A percentile compares a stretch with the other conserved stretches of the same genome.
Conservation (phyloP, 2,888 invertebrate genomes). For the Pyrrhosoma nymphula region DNA sequence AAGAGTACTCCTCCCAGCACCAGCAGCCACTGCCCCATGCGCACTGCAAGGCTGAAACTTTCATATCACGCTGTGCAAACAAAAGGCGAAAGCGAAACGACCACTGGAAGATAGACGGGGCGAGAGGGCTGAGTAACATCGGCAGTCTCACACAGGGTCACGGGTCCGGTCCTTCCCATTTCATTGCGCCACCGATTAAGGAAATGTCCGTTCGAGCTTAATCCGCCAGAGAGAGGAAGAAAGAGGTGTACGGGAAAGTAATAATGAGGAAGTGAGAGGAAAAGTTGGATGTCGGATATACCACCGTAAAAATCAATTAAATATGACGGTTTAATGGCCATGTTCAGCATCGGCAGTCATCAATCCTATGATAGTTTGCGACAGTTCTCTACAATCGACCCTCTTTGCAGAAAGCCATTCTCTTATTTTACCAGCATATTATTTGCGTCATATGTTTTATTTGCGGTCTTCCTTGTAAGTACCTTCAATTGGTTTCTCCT, state of each 20-base stretch:
- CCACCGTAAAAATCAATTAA: too few species aligned
- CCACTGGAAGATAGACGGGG: not conserved
- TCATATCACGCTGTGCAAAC: not conserved
- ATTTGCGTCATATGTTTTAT: too few species aligned
- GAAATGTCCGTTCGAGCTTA: not conserved
- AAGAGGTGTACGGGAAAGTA: not conserved
- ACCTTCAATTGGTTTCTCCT: too few species aligned
- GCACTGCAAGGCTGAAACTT: not conserved
- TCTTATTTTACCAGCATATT: too few species aligned
- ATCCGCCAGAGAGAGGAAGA: not conserved
- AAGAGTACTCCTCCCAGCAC: not conserved
- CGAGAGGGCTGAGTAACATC: not conserved
- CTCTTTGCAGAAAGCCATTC: too few species aligned
- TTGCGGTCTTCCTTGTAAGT: too few species aligned
- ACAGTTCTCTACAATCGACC: too few species aligned
- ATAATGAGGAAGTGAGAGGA: too few species aligned
- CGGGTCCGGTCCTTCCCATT: not conserved
- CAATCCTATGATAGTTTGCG: too few species aligned
- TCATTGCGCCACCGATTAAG: not conserved
- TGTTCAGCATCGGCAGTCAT: too few species aligned
- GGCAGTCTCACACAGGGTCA: not conserved
- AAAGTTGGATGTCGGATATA: too few species aligned
- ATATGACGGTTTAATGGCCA: too few species aligned
- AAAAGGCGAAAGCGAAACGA: constrained; percentile 16
- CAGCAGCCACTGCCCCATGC: not conserved